Evolutionary conservation across 1,140 invertebrate genomes (phyloP).

Genomic region (Mercenaria mercenaria): DNA sequence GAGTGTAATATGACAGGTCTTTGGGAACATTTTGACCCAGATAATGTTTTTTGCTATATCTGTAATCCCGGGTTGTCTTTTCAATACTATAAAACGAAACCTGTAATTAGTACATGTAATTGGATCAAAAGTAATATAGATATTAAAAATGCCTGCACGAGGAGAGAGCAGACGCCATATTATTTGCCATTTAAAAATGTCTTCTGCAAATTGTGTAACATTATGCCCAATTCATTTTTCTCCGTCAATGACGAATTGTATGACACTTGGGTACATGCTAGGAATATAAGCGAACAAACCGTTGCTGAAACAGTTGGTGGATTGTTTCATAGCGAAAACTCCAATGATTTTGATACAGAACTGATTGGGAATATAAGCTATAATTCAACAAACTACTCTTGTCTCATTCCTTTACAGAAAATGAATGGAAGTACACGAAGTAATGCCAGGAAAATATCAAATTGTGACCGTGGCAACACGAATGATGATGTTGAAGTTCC

Average conservation of each 20-base stretch:
- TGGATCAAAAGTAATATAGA: background rate
- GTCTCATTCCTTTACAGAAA: too few relatives aligned
- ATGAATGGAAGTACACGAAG: too few relatives aligned
- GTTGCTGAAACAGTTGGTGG: background rate
- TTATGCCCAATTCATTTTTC: background rate
- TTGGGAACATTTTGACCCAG: background rate
- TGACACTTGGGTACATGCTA: background rate
- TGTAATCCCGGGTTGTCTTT: slow-evolving; percentile 24
- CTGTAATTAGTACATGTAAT: background rate
- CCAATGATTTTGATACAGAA: too few relatives aligned
- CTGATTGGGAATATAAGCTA: too few relatives aligned
- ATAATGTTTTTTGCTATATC: slow-evolving; percentile 30
- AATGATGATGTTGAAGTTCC: too few relatives aligned
- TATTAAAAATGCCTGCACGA: background rate
- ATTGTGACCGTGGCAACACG: too few relatives aligned
- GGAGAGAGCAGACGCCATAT: background rate
- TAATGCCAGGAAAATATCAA: too few relatives aligned
- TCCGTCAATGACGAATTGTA: background rate
- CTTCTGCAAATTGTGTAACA: background rate
- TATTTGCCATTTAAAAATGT: background rate
- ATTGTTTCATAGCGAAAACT: background rate
- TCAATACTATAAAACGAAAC: background rate
- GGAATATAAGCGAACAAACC: background rate
- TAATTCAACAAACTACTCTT: too few relatives aligned
- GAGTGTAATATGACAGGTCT: slow-evolving; percentile 13